Base-by-base conservation (phyloP, 2,888 invertebrate genomes). In the Coecobrya sp. region DNA sequence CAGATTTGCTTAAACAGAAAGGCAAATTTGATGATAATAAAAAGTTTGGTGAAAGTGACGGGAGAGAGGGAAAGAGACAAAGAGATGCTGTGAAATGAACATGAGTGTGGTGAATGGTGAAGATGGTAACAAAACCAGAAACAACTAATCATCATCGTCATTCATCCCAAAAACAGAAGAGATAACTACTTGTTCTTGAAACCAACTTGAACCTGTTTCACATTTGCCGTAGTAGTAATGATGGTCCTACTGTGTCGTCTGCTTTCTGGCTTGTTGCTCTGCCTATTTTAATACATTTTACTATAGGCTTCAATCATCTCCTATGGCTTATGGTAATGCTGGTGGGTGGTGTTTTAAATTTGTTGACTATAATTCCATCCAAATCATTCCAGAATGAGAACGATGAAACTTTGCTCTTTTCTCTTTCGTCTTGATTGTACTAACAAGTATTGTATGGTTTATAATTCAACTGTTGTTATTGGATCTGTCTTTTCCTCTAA, bases 1-100 rank as follows among this genome's bases (percentile, higher is more conserved):
- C 81, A 36, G 30, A 81, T 81, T 81, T 55, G 36, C 25, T 81
- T 81, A n/a, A 81, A 59, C 81, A 81, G 81, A 81, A 81, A 81
- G 81, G n/a, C 55, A 36, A 81, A 81, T 79, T 79, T 42, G 73
- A 73, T n/a, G 27, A 36, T 59, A 81, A 30, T 81, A 59, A 55
- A 79, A 81, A 81, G 30, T 55, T 81, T 7, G 11, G 1, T 76
- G 25, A 49, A 42, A 30, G 1, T 68, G 4, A 36, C 36, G 36
- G 30, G 19, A 19, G n/a, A 19, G n/a, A 22, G 10, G 22, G 10
- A 45, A 45, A 10, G 45, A 49, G 45, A 76, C 19, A 45, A 22
- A n/a, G 1, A 22, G 11, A 42, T 16, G 45, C 19, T 36, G 79
- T 27, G 49, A n/a, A 42, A 79, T 19, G 73, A 49, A 45, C 8